Evolutionary conservation across 2,797 vertebrate species (phyloP).

Genomic region (Megaceryle alcyon): DNA sequence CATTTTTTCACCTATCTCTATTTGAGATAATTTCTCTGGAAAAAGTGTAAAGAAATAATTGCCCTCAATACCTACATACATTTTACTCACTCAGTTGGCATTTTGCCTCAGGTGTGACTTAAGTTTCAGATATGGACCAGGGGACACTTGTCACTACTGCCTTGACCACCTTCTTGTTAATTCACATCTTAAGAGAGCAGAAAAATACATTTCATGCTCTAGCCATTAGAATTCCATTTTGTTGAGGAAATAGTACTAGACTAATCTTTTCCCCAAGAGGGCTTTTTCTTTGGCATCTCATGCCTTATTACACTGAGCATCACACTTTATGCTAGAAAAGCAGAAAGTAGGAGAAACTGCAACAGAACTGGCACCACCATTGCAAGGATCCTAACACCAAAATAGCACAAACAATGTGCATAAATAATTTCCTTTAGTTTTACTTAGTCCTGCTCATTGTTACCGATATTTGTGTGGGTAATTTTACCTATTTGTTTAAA

Average conservation of each 20-base stretch:
- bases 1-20: not conserved
- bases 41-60: not conserved
- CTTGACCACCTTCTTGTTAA: not conserved
- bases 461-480: not conserved
- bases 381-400: not conserved
- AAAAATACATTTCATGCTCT: conserved; percentile 6
- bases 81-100: not conserved
- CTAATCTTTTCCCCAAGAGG: conserved; percentile 6
- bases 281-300: conserved; percentile 2
- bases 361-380: not conserved
- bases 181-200: not conserved
- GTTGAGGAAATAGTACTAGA: not conserved
- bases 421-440: not conserved
- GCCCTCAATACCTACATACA: not conserved
- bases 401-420: not conserved
- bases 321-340: conserved; percentile 30
- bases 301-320: conserved; percentile 45
- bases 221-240: conserved; percentile 52
- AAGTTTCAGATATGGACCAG: not conserved
- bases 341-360: not conserved
- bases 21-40: not conserved
- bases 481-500: not conserved
- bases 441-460: not conserved
- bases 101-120: not conserved
- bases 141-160: not conserved